Base-by-base conservation (phyloP, 1,140 invertebrate species). In the Drosophila gunungcola region DNA sequence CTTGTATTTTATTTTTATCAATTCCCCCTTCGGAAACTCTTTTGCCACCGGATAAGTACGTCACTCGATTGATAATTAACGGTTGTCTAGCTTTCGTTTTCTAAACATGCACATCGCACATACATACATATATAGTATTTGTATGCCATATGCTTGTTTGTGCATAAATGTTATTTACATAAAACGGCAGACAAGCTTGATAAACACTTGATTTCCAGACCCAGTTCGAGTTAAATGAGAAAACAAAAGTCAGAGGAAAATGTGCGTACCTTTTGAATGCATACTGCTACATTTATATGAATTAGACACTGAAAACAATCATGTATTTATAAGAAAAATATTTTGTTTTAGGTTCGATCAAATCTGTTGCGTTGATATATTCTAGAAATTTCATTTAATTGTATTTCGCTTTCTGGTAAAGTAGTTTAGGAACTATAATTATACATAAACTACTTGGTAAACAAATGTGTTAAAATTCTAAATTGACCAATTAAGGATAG, bases 31-130 rank as follows among this genome's bases (percentile, higher is more conserved):
- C n/a, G 11, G 9, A 41, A 27, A 45, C 29, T 43, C 45, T 25
- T 45, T 12, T 6, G 16, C 45, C 53, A 7, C 76, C 73, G 80
- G 75, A 76, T 84, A 80, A 80, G 64, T 83, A 68, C 70, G 75
- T 83, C 54, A 68, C 32, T 80, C 76, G 61, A 80, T 80, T 67
- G 72, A 73, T 84, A 84, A 76, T 84, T 84, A 84, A 76, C 81
- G 65, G 65, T 80, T 68, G 61, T 80, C 58, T 78, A 85, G 81
- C 81, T 84, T 84, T 84, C 81, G 77, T 73, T 84, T 84, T 80
- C 65, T 61, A 69, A 69, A 38, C 57, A 57, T 48, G 27, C 29
- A 54, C 38, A 48, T 53, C 12, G 42, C 48, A 52, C 3, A 39
- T 13, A 41, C 5, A 43, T 36, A 6, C 13, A 16, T 46, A 39